Conservation (phyloP, 2,113 vertebrate species). For the Sinosuthora webbiana region DNA sequence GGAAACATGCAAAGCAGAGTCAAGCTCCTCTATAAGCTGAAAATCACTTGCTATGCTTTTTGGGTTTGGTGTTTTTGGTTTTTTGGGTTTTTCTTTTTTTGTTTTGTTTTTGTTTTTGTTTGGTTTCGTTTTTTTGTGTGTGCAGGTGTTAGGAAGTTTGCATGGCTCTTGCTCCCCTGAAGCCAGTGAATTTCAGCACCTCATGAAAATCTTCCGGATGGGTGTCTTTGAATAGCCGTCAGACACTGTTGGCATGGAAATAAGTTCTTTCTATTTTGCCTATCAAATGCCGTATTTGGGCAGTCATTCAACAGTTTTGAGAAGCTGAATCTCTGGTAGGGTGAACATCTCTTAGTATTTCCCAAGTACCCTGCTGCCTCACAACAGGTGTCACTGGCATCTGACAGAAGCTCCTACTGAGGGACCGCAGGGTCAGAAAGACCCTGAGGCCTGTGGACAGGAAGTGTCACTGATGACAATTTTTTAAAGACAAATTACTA, state of each 20-base stretch:
- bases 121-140: neutral
- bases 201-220: slow-evolving; percentile 68
- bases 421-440: neutral
- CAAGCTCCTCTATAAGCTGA: neutral
- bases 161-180: slow-evolving; percentile 6
- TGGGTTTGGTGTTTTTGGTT: neutral
- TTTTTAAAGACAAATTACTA: neutral
- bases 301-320: slow-evolving; percentile 22
- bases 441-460: neutral
- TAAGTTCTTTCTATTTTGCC: slow-evolving; percentile 60
- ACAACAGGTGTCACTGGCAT: neutral
- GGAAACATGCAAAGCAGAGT: slow-evolving; percentile 28
- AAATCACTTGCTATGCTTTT: slow-evolving; percentile 5
- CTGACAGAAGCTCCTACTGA: neutral
- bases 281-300: slow-evolving; percentile 67
- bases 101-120: no score
- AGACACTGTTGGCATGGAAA: slow-evolving; percentile 53
- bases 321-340: neutral
- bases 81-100: no score
- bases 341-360: neutral
- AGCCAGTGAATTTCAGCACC: slow-evolving; percentile 43
- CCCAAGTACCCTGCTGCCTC: neutral
- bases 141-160: slow-evolving; percentile 46
- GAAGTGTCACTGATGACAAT: neutral
- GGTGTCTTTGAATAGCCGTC: slow-evolving; percentile 68